Conservation (phyloP, 2,888 invertebrate genomes). For the Cryptocephalus moraei region DNA sequence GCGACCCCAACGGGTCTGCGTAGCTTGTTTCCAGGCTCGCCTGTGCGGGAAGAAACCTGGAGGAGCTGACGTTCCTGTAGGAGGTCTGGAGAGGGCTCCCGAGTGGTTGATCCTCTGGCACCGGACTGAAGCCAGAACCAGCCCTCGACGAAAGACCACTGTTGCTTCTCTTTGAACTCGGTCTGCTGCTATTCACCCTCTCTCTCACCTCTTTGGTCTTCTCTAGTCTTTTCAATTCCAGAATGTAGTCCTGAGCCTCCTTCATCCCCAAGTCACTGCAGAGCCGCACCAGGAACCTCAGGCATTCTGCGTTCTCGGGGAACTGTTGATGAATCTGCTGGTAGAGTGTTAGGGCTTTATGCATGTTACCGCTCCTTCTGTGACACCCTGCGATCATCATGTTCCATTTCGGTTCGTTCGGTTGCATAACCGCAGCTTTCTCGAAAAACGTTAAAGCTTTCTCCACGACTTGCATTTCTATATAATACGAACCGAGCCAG, state of each 20-base stretch:
- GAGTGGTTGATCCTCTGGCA: conserved; percentile 35
- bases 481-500: conserved; percentile 83
- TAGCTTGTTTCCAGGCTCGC: conserved; percentile 41
- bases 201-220: conserved; percentile 46
- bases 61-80: conserved; percentile 25
- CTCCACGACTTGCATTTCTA: conserved; percentile 80
- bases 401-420: conserved; percentile 73
- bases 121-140: conserved; percentile 44
- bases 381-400: conserved; percentile 79
- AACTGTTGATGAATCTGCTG: conserved; percentile 52
- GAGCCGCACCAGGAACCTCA: conserved; percentile 79
- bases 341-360: conserved; percentile 64
- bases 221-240: conserved; percentile 67
- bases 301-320: conserved; percentile 90
- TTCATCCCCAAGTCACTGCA: conserved; percentile 84
- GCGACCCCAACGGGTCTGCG: conserved; percentile 47
- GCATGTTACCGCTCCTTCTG: conserved; percentile 62
- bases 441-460: conserved; percentile 78
- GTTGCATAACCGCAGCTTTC: conserved; percentile 64
- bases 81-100: conserved; percentile 25
- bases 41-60: conserved; percentile 21
- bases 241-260: conserved; percentile 77
- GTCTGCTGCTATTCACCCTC: conserved; percentile 46
- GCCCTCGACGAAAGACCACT: conserved; percentile 47
- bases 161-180: conserved; percentile 44